These are phyloP conservation scores for Nemoura dubitans DNA, from an alignment of 2,888 invertebrate species.

Conservation along the genomic window DNA sequence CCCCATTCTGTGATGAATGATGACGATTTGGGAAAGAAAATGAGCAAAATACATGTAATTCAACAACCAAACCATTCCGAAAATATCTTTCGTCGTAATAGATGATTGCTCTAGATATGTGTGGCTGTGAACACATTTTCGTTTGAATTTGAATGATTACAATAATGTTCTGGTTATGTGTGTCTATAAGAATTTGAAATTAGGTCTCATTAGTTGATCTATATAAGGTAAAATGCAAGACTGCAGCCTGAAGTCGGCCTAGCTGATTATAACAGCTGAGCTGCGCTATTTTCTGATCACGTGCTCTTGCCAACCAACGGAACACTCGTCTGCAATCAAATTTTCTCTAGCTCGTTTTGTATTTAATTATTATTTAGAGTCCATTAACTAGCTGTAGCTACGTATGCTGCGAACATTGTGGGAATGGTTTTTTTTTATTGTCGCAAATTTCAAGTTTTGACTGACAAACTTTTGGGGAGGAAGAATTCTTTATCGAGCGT, in stretches of 20 bases:
- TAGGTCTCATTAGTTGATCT: conserved; percentile 32
- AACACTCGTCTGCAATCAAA: background rate
- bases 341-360: background rate
- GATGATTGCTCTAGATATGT: conserved; percentile 56
- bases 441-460: background rate
- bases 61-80: conserved; percentile 47
- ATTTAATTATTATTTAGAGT: background rate
- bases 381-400: conserved; percentile 15
- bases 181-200: conserved; percentile 26
- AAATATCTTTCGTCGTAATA: conserved; percentile 45
- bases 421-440: background rate
- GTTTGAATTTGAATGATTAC: conserved; percentile 52
- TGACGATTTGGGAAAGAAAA: conserved; percentile 35
- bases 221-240: conserved; percentile 27
- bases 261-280: background rate
- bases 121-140: conserved; percentile 62
- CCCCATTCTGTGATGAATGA: conserved; percentile 46
- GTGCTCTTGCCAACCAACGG: background rate
- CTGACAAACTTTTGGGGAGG: background rate
- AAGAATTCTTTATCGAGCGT: background rate
- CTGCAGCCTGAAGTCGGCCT: conserved; percentile 47
- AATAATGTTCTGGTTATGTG: conserved; percentile 48
- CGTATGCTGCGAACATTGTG: background rate
- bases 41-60: conserved; percentile 20
- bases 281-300: background rate